phyloP scores from a whole-genome alignment of 2,888 invertebrate species.

The Charanyca ferruginea region DNA sequence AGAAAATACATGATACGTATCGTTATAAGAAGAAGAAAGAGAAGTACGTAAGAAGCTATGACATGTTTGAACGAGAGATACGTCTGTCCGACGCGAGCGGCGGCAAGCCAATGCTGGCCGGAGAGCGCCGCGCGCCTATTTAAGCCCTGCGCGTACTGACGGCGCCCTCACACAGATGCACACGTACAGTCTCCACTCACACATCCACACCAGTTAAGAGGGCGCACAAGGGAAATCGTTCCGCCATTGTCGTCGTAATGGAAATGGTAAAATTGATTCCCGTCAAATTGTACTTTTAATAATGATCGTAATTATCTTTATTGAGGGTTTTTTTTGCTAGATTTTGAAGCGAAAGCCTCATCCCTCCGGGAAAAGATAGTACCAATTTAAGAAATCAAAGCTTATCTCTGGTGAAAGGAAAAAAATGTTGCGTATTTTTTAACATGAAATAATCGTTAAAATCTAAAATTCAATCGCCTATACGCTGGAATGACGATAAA shows the following conservation, averaged over 20 bases:
- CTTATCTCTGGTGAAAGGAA: slow-evolving; percentile 46
- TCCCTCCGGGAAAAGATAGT: slow-evolving; percentile 58
- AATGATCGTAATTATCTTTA: slow-evolving; percentile 87
- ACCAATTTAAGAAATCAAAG: slow-evolving; percentile 62
- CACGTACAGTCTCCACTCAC: slow-evolving; percentile 52
- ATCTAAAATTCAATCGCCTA: slow-evolving; percentile 71
- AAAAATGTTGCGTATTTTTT: slow-evolving; percentile 64
- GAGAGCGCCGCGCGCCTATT: slow-evolving; percentile 69
- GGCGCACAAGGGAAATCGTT: slow-evolving; percentile 84
- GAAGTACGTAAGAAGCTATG: slow-evolving; percentile 78
- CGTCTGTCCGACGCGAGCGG: slow-evolving; percentile 77
- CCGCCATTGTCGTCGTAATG: slow-evolving; percentile 87
- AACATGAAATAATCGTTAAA: slow-evolving; percentile 73
- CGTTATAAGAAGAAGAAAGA: slow-evolving; percentile 79
- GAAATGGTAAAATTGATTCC: slow-evolving; percentile 85
- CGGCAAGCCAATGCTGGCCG: slow-evolving; percentile 81
- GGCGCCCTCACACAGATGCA: slow-evolving; percentile 65
- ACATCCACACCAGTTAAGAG: slow-evolving; percentile 78
- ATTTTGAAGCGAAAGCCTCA: slow-evolving; percentile 55
- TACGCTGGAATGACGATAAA: slow-evolving; percentile 70
- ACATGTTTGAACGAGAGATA: slow-evolving; percentile 78
- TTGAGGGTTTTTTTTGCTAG: slow-evolving; percentile 68
- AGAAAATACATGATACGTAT: slow-evolving; percentile 89
- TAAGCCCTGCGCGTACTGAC: slow-evolving; percentile 70
- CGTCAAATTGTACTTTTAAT: slow-evolving; percentile 85